A percentile compares a stretch with the other conserved stretches of the same genome.
Evolutionary conservation across 2,888 invertebrate species (phyloP).

Genomic region (Orchesellides sinensis): DNA sequence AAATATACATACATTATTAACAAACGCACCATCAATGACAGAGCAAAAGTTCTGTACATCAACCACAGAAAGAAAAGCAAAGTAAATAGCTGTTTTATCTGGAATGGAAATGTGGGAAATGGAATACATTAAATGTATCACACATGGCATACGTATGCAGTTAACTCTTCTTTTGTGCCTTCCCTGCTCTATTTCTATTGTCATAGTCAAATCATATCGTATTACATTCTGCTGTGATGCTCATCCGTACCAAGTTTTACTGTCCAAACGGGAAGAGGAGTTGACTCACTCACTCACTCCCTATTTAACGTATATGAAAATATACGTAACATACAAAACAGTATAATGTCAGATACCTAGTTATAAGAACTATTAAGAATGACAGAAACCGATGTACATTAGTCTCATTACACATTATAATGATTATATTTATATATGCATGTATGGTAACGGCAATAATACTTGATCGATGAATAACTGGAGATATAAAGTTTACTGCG

Average conservation of each 20-base stretch:
- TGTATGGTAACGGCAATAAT: too few relatives aligned
- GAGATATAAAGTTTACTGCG: too few relatives aligned
- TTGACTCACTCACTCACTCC: constrained; percentile 35
- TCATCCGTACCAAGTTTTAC: constrained; percentile 49
- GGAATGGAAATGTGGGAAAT: constrained; percentile 39
- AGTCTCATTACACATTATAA: constrained; percentile 28
- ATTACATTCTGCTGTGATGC: constrained; percentile 38
- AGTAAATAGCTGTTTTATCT: not conserved
- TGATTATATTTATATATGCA: too few relatives aligned
- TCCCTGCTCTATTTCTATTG: constrained; percentile 33
- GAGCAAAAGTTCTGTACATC: too few relatives aligned
- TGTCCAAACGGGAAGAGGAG: constrained; percentile 11
- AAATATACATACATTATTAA: not conserved
- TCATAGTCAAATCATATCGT: too few relatives aligned
- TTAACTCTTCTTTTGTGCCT: not conserved
- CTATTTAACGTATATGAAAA: too few relatives aligned
- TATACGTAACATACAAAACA: too few relatives aligned
- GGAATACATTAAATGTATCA: constrained; percentile 59
- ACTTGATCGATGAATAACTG: too few relatives aligned
- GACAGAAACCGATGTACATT: constrained; percentile 35
- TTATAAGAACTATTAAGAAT: constrained; percentile 43
- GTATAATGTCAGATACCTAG: too few relatives aligned
- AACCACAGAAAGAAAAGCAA: not conserved
- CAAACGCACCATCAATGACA: constrained; percentile 6
- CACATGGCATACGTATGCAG: constrained; percentile 57